phyloP scores from a whole-genome alignment of 2,113 vertebrate genomes.

The Nycticebus coucang region DNA sequence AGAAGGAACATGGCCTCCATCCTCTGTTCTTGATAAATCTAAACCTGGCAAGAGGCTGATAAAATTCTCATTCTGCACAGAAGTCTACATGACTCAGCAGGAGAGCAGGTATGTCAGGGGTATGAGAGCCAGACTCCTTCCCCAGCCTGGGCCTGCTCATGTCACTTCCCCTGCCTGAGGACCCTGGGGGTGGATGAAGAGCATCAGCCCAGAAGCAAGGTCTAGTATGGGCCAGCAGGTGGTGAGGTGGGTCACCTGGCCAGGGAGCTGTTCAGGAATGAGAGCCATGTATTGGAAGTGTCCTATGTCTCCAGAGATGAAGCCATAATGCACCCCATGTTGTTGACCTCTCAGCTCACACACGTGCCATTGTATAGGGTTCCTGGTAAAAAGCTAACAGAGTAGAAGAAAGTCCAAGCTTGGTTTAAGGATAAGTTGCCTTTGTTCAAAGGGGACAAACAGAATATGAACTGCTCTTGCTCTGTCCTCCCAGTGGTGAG shows the following conservation, averaged over 20 bases:
- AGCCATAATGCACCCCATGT: conserved; percentile 43
- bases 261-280: conserved; percentile 71
- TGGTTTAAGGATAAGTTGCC: background rate
- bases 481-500: background rate
- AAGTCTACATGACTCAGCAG: background rate
- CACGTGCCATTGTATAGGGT: background rate
- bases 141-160: background rate
- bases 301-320: background rate
- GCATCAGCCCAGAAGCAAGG: background rate
- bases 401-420: background rate
- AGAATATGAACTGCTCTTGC: background rate
- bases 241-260: conserved; percentile 73
- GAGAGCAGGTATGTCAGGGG: background rate
- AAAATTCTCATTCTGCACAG: background rate
- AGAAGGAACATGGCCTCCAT: background rate
- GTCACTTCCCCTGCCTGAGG: background rate
- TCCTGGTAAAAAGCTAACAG: background rate
- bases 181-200: background rate
- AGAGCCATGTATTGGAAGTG: conserved; percentile 56
- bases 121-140: background rate
- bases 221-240: background rate
- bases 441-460: conserved; percentile 1
- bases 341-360: conserved; percentile 71
- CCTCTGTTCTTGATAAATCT: background rate
- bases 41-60: background rate